Base-by-base conservation (phyloP, 2,888 invertebrate species). In the Priocnemis perturbator region DNA sequence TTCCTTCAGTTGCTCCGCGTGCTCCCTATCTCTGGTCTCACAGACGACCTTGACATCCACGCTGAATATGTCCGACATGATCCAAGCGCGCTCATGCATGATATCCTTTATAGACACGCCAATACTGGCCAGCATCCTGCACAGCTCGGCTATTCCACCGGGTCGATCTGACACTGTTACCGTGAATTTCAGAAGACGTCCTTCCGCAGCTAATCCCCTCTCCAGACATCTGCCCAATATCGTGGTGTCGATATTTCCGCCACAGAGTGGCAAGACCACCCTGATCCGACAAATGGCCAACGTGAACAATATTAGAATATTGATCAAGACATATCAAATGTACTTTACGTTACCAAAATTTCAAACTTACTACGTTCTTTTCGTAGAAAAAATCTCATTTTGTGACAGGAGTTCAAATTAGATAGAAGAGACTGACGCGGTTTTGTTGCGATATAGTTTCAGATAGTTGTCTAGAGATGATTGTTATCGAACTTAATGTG, bases 101-200 rank as follows among this genome's bases (percentile, higher is more conserved):
- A 98, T 97, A 86, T 98, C 98, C 89, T 98, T 98, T 75, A 98
- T 96, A 48, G 95, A 95, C 15, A 97, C 97, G 0, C 97, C 97
- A 37, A 95, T 91, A 0, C 92, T 91, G 0, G 94, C 92, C 62
- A 97, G 91, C 50, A 95, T 89, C 83, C 93, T 92, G 85, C 96
- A 96, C 4, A 97, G 91, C 84, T 97, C 97, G 0, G 95, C 93
- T 73, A 97, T 95, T 19, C 96, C 97, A 4, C 97, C 97, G 0
- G 97, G 97, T 72, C 96, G 91, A 90, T 97, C 97, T 85, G 94
- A 95, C 2, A 96, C 93, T 0, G 94, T 94, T 53, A 94, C 94
- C 69, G 92, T 92, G 88, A 96, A 96, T 77, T 95, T 91, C 85
- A 93, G 90, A 85, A 95, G 90, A 3, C 95, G 91, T 37, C 96